These are phyloP conservation scores for Orthonychiurus folsomi DNA, from an alignment of 2,888 invertebrate genomes.

Conservation along the genomic window DNA sequence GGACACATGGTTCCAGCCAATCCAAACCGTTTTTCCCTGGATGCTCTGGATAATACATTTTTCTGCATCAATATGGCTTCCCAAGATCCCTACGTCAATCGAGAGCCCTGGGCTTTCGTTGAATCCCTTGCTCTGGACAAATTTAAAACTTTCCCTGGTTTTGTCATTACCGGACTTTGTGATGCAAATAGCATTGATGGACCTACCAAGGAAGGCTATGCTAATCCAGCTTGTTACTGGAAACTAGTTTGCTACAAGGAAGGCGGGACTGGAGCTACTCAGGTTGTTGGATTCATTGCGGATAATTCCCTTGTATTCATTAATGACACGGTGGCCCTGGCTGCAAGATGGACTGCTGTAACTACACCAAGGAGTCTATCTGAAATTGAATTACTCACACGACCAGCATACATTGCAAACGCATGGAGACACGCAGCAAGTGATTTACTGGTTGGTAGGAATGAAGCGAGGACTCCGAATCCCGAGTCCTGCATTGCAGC, in stretches of 20 bases:
- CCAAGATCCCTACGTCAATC: conserved; percentile 31
- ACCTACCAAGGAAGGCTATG: conserved; percentile 18
- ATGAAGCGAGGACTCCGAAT: conserved; percentile 3
- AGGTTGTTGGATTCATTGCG: conserved; percentile 28
- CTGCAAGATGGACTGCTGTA: not conserved
- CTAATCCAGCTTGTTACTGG: conserved; percentile 29
- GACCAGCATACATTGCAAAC: conserved; percentile 1
- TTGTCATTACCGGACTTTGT: conserved; percentile 26
- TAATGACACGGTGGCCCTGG: not conserved
- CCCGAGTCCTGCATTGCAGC: conserved; percentile 8
- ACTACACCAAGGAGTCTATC: conserved; percentile 19
- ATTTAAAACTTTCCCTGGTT: conserved; percentile 10
- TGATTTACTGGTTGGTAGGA: not conserved
- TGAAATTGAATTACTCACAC: conserved; percentile 14
- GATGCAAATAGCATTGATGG: conserved; percentile 23
- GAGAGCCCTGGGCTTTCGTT: conserved; percentile 26
- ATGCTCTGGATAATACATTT: conserved; percentile 26
- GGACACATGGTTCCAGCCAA: conserved; percentile 32
- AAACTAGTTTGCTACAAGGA: conserved; percentile 29
- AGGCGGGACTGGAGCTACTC: conserved; percentile 11
- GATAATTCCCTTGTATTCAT: conserved; percentile 20
- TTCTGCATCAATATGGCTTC: conserved; percentile 34
- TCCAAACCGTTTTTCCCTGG: conserved; percentile 28
- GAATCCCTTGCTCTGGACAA: conserved; percentile 17
- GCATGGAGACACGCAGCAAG: conserved; percentile 10